A percentile compares a stretch with the other conserved stretches of the same genome.
These are phyloP conservation scores for Acanthiza pusilla DNA, from an alignment of 2,797 vertebrate species.

Conservation along the genomic window DNA sequence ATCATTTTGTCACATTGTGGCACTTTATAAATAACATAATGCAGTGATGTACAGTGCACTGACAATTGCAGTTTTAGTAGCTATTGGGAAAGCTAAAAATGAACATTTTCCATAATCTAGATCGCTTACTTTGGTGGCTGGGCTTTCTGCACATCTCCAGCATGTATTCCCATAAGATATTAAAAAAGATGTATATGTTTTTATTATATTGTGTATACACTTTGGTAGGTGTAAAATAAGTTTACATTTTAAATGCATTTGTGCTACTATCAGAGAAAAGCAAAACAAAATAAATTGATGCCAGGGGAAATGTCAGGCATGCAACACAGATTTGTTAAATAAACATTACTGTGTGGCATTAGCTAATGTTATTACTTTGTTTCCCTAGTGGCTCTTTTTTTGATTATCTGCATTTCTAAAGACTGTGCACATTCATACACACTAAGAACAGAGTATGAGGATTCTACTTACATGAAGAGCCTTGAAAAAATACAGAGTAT, in stretches of 20 bases:
- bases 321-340: constrained; percentile 63
- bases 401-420: constrained; percentile 62
- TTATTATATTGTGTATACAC: constrained; percentile 55
- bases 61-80: constrained; percentile 57
- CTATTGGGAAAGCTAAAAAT: constrained; percentile 53
- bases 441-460: neutral
- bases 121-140: neutral
- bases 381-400: constrained; percentile 54
- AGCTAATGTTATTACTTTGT: constrained; percentile 61
- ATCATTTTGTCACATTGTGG: constrained; percentile 62
- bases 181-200: constrained; percentile 62
- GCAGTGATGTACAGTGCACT: constrained; percentile 46
- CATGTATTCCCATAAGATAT: constrained; percentile 55
- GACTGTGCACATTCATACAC: neutral
- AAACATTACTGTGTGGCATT: constrained; percentile 66
- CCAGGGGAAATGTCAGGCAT: constrained; percentile 62
- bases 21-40: constrained; percentile 70
- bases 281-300: constrained; percentile 70
- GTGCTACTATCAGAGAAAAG: constrained; percentile 38
- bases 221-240: constrained; percentile 58
- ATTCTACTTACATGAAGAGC: neutral
- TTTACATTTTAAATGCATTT: constrained; percentile 66
- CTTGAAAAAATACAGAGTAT: neutral
- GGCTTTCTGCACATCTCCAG: constrained; percentile 34
- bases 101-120: constrained; percentile 64